Evolutionary conservation across 2,113 vertebrate species (phyloP).

Genomic region (Setophaga petechia): DNA sequence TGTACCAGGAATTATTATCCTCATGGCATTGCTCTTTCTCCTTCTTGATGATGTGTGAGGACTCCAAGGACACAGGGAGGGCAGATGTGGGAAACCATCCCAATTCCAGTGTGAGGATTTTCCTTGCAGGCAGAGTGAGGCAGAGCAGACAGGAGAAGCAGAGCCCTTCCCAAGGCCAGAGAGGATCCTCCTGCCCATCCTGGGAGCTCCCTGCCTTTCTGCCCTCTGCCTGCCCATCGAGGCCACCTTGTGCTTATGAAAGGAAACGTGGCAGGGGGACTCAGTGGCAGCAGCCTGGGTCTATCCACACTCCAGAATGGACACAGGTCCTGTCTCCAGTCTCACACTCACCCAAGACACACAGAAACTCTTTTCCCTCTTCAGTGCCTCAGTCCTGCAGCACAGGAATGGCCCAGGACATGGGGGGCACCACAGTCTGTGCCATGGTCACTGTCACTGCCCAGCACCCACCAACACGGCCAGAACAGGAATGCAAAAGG

Average conservation of each 20-base stretch:
- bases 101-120: accelerated
- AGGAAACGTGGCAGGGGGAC: accelerated
- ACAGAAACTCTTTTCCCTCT: not conserved
- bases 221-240: not conserved
- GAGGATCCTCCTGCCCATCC: not conserved
- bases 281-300: not conserved
- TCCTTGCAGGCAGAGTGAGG: not conserved
- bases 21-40: not conserved
- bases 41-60: not conserved
- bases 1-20: not conserved
- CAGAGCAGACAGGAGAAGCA: accelerated
- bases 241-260: not conserved
- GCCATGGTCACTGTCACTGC: not conserved
- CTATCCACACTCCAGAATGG: not conserved
- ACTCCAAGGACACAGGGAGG: not conserved
- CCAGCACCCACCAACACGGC: not conserved
- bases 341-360: not conserved
- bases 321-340: not conserved
- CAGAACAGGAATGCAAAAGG: not conserved
- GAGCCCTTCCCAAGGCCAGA: not conserved
- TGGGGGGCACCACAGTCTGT: not conserved
- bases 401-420: not conserved
- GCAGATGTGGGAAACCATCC: not conserved
- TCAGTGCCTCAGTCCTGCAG: accelerated
- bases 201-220: not conserved